Base-by-base conservation (phyloP, 2,113 vertebrate genomes). In the Tyrannus savana region DNA sequence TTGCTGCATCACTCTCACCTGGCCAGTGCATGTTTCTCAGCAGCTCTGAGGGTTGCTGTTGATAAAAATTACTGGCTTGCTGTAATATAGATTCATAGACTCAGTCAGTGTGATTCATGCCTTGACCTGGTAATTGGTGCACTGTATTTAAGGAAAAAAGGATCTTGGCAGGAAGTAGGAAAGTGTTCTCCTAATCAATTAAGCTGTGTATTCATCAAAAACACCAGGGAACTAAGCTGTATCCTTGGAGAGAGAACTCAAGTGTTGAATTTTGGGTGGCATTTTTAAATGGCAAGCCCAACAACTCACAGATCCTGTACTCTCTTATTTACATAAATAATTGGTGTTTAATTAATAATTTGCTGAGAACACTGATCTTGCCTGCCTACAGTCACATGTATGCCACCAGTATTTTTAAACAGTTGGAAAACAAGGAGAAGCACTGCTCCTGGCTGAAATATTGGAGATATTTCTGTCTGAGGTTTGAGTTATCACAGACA, bases 271-370 rank as follows among this genome's bases (percentile, higher is more conserved):
- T 94, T 83, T 87, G 76, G 93, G 74, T 87, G 75, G 58, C 21
- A 58, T 63, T 91, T 95, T 87, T 22, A 85, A 85, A 87, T 46
- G 39, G 28, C 41, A 91, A 35, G 35, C 56, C 73, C 28, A 87
- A 50, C 56, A 76, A 41, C 50, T 93, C 52, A 66, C 9, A 89
- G 74, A 63, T 46, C 6, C 25, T 49, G 3, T 63, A 55, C 23
- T 60, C 19, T 78, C 52, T 28, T 78, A 64, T 94, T 93, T 85
- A 58, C 37, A 53, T 85, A 66, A 94, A 69, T 87, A 94, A 91
- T 66, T 76, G 21, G 2, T 42, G 9, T 67, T 84, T 74, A 79
- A 83, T 83, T 94, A 87, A 87, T 63, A 73, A 80, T 46, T 79
- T 87, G 15, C 50, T 79, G 55, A 79, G 71, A 95, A 50, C 25